Base-by-base conservation (phyloP, 2,888 invertebrate genomes). In the Megalurothrips usitatus region DNA sequence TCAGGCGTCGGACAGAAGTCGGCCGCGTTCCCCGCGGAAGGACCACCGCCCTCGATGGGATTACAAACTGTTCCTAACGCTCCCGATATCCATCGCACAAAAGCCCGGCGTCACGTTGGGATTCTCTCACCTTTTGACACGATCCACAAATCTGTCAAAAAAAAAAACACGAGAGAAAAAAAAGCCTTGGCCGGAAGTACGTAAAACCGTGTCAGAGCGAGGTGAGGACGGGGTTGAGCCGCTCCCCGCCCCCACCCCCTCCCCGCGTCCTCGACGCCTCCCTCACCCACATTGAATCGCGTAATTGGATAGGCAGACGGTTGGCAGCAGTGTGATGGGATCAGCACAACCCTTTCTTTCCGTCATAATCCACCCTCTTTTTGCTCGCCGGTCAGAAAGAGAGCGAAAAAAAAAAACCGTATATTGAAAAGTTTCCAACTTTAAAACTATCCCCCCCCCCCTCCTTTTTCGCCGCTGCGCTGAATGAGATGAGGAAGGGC, bases 291-390 rank as follows among this genome's bases (percentile, higher is more conserved):
- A 68, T 68, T 68, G 23, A 68, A 68, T 68, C 68, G 23, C 68
- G 68, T 68, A 68, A 68, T 68, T 68, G 68, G 68, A 68, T 68
- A 11, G 19, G 68, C 68, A 68, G 52, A 52, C 52, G 34, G 34
- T 43, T 43, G 34, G 34, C 34, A 52, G 52, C 52, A 17, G 14
- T 52, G 68, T 68, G 68, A 68, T 23, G 68, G 68, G 68, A 68
- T 68, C 68, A 68, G 68, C n/a, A 11, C 68, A 68, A 68, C 68
- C 68, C 68, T 68, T 68, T 68, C 68, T 68, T 68, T 68, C 68
- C 68, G 68, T 23, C 68, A 68, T 68, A 68, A 68, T 68, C 68
- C 68, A 23, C n/a, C 52, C 52, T 10, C 52, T 52, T 52, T 43
- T 52, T 23, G 23, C 68, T 23, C 68, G 23, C 68, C 19, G 52